A percentile compares a stretch with the other conserved stretches of the same genome.
These are phyloP conservation scores for Eulemur macaco DNA, from an alignment of 2,113 vertebrate genomes.

Conservation along the genomic window DNA sequence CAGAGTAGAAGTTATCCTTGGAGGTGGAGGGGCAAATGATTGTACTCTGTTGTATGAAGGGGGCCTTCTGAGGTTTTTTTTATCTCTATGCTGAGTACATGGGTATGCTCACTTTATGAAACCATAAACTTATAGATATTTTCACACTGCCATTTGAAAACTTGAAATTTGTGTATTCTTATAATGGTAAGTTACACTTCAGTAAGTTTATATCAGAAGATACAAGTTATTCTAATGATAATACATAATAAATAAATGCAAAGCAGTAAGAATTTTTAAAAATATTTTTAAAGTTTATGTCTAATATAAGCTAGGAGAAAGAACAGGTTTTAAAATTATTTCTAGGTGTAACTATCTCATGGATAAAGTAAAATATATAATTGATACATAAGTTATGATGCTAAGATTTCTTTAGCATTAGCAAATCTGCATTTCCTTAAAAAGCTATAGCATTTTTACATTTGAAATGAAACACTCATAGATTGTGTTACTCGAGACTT, in stretches of 20 bases:
- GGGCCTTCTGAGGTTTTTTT: neutral
- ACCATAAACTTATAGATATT: neutral
- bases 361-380: neutral
- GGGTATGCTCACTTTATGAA: neutral
- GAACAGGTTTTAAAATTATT: neutral
- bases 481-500: neutral
- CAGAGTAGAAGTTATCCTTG: neutral
- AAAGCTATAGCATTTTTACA: neutral
- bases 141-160: neutral
- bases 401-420: neutral
- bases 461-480: neutral
- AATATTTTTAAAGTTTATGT: neutral
- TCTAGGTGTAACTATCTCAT: neutral
- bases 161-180: neutral
- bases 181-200: neutral
- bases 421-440: neutral
- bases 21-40: neutral
- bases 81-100: too few relatives aligned
- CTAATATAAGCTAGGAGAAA: neutral
- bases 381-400: neutral
- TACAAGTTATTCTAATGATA: neutral
- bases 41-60: neutral
- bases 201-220: neutral
- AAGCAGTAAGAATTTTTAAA: neutral
- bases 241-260: neutral